phyloP scores from a whole-genome alignment of 1,140 invertebrate genomes.

The Lucilia cuprina region DNA sequence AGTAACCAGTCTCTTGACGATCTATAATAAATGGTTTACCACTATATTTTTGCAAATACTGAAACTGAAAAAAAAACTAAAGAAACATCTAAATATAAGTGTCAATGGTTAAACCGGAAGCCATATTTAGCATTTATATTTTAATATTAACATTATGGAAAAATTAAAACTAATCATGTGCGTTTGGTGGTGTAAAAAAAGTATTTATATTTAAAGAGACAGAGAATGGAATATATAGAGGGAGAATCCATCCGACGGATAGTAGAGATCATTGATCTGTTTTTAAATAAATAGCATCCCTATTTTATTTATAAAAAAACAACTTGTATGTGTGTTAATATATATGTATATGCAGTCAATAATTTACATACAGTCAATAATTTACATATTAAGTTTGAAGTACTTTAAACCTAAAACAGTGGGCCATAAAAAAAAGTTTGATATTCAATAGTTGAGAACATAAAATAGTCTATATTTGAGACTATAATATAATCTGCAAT shows the following conservation, averaged over 20 bases:
- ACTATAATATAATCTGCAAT: no score
- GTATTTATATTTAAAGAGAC: neutral
- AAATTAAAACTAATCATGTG: slow-evolving; percentile 1
- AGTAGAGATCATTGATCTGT: slow-evolving; percentile 24
- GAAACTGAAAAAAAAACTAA: neutral
- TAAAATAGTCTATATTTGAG: no score
- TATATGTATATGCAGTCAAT: neutral
- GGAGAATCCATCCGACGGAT: neutral
- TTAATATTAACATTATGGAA: neutral
- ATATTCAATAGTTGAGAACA: no score
- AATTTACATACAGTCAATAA: neutral
- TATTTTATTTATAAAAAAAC: neutral
- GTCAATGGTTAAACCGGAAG: slow-evolving; percentile 32
- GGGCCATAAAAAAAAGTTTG: neutral
- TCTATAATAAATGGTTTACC: slow-evolving; percentile 21
- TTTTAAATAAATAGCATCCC: neutral
- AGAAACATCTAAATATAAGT: neutral
- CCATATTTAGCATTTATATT: neutral
- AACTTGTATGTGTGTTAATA: neutral
- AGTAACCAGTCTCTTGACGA: neutral
- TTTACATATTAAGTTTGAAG: neutral
- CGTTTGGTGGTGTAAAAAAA: neutral
- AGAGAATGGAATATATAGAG: no score
- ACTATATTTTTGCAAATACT: slow-evolving; percentile 28
- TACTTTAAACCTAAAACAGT: neutral